Conservation (phyloP, 2,888 invertebrate species). For the Lobophora halterata region DNA sequence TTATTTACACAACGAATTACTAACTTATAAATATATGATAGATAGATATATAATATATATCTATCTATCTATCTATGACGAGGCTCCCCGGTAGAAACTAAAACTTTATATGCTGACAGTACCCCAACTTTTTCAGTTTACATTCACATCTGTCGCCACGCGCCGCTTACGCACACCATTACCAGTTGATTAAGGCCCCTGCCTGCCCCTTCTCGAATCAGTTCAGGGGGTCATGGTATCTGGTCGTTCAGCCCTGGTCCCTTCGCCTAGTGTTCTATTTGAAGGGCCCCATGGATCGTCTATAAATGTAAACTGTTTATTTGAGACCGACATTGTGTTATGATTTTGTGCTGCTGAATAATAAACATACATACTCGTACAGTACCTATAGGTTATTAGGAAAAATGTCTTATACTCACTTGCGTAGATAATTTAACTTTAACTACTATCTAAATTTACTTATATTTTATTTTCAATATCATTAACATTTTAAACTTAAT, state of each 20-base stretch:
- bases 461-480: too few relatives aligned
- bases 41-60: too few relatives aligned
- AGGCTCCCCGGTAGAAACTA: not conserved
- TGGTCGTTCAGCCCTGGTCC: conserved; percentile 44
- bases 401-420: too few relatives aligned
- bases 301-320: conserved; percentile 53
- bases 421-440: too few relatives aligned
- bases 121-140: conserved; percentile 66
- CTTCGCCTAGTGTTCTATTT: conserved; percentile 66
- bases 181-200: conserved; percentile 47
- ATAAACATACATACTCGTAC: not conserved
- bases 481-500: too few relatives aligned
- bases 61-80: too few relatives aligned
- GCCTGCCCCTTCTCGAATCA: conserved; percentile 31
- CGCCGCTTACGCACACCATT: conserved; percentile 50
- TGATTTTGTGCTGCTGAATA: conserved; percentile 23
- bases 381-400: conserved; percentile 21
- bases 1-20: too few relatives aligned
- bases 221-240: conserved; percentile 39
- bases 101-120: conserved; percentile 43
- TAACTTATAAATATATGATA: too few relatives aligned
- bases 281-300: conserved; percentile 54
- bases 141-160: conserved; percentile 74
- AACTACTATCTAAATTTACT: too few relatives aligned
- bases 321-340: conserved; percentile 33